Percentiles rank a stretch among this genome's conserved stretches.
Conservation (phyloP, 2,797 vertebrate species). For the Paratrypauchen microcephalus region DNA sequence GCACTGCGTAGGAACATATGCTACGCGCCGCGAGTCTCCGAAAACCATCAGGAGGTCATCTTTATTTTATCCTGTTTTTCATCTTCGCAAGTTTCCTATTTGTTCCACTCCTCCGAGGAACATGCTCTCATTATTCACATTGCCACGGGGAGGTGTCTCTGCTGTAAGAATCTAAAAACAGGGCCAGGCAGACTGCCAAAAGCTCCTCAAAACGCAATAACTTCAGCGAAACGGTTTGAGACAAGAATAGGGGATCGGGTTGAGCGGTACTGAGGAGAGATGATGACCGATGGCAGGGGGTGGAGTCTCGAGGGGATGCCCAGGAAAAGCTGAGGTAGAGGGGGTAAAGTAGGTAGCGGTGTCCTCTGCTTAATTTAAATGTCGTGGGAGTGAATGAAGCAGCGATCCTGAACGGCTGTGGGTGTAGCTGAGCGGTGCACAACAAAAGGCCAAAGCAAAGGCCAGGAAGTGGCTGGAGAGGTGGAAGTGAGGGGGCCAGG, state of each 20-base stretch:
- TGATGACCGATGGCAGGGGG: constrained; percentile 12
- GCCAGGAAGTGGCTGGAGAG: neutral
- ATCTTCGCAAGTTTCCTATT: constrained; percentile 40
- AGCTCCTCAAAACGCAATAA: constrained; percentile 41
- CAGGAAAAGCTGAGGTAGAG: neutral
- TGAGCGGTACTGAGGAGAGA: constrained; percentile 9
- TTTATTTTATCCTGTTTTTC: constrained; percentile 53
- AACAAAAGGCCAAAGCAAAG: constrained; percentile 8
- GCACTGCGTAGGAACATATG: constrained; percentile 1
- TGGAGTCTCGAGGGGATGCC: constrained; percentile 1
- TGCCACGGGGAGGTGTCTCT: constrained; percentile 50
- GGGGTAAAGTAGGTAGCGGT: constrained; percentile 16
- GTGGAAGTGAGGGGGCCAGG: neutral
- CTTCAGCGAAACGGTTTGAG: constrained; percentile 44
- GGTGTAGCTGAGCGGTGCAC: constrained; percentile 1
- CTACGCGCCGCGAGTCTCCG: constrained; percentile 5
- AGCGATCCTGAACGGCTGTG: constrained; percentile 21
- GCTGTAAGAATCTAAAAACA: constrained; percentile 45
- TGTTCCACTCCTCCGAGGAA: constrained; percentile 52
- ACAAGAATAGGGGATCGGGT: constrained; percentile 12
- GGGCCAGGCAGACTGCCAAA: constrained; percentile 43
- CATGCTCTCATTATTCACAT: constrained; percentile 60
- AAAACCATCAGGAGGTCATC: constrained; percentile 45
- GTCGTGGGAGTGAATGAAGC: constrained; percentile 17
- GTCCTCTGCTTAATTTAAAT: constrained; percentile 14